Evolutionary conservation across 2,888 invertebrate genomes (phyloP).

Genomic region (Agonum fuliginosum): DNA sequence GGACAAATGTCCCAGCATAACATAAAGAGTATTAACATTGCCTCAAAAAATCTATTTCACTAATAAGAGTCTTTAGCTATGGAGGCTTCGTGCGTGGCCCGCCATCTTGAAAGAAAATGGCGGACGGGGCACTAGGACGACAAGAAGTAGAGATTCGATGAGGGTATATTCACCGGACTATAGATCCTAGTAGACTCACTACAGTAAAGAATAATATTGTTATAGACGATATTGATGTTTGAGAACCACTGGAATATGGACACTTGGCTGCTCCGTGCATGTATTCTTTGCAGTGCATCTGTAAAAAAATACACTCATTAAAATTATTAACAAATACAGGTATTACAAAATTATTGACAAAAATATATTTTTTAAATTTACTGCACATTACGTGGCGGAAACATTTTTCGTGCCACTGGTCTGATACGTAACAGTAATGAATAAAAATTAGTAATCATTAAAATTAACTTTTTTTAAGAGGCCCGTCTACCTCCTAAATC

Average conservation of each 20-base stretch:
- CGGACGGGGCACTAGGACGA: neutral
- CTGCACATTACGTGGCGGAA: neutral
- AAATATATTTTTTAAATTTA: neutral
- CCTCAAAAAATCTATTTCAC: slow-evolving; percentile 3
- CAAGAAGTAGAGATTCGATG: slow-evolving; percentile 1
- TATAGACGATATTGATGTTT: slow-evolving; percentile 14
- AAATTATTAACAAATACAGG: neutral
- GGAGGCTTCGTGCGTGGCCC: neutral
- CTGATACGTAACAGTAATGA: too few species aligned
- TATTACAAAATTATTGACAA: neutral
- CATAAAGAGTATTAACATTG: slow-evolving; percentile 24
- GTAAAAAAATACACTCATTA: slow-evolving; percentile 63
- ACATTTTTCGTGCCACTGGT: too few species aligned
- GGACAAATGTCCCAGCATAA: slow-evolving; percentile 4
- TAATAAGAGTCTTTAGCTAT: slow-evolving; percentile 13
- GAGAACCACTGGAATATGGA: slow-evolving; percentile 12
- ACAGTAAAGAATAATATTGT: slow-evolving; percentile 8
- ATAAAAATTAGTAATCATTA: too few species aligned
- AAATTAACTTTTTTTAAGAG: too few species aligned
- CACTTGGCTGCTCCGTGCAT: slow-evolving; percentile 67
- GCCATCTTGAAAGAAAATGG: neutral
- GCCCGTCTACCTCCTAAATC: too few species aligned
- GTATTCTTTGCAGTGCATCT: slow-evolving; percentile 69
- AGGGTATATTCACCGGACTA: slow-evolving; percentile 38
- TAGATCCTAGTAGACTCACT: slow-evolving; percentile 26